Evolutionary conservation across 2,797 vertebrate species (phyloP).

Genomic region (Myotis myotis): DNA sequence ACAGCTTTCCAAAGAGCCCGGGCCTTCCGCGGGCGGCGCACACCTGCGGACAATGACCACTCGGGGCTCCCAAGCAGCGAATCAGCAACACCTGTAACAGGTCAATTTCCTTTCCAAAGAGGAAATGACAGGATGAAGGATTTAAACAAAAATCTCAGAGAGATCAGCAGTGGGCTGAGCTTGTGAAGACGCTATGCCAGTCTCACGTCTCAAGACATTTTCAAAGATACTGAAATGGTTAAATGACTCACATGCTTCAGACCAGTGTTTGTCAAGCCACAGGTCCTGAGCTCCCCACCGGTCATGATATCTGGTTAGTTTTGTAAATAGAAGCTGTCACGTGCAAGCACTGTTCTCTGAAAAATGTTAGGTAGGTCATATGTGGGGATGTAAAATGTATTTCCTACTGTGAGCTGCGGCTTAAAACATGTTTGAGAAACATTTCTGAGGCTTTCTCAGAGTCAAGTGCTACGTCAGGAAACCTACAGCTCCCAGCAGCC

Average conservation of each 20-base stretch:
- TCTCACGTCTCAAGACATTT: background rate
- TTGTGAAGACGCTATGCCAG: background rate
- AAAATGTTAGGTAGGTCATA: background rate
- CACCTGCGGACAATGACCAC: rapidly evolving
- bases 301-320: background rate
- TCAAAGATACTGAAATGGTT: background rate
- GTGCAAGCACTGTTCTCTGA: background rate
- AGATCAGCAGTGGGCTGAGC: background rate
- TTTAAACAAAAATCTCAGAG: background rate
- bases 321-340: background rate
- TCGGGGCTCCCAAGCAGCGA: rapidly evolving
- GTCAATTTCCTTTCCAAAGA: background rate
- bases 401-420: background rate
- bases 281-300: background rate
- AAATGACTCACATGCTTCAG: background rate
- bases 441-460: background rate
- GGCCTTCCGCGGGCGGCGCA: rapidly evolving
- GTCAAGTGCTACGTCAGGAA: background rate
- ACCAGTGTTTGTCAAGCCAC: background rate
- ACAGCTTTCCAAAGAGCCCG: background rate
- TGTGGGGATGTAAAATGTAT: background rate
- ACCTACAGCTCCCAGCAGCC: background rate
- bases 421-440: background rate
- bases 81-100: rapidly evolving
- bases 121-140: background rate